Evolutionary conservation across 2,797 vertebrate species (phyloP).

Genomic region (Megaceryle alcyon): DNA sequence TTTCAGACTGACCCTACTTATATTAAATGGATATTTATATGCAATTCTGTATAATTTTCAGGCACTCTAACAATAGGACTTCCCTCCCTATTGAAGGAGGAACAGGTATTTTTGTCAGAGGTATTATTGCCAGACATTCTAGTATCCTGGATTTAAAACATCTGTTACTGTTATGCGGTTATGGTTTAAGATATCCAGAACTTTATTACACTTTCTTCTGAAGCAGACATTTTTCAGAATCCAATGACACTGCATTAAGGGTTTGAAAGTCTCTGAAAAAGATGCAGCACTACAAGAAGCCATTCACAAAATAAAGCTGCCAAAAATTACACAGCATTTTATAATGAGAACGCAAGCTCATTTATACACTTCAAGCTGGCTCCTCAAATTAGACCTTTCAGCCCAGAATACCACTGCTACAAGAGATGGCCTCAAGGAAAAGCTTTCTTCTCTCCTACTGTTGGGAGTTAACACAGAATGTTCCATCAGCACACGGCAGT

Average conservation of each 20-base stretch:
- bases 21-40: not conserved
- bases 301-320: not conserved
- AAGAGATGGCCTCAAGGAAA: not conserved
- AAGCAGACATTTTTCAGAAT: not conserved
- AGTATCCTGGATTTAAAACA: slow-evolving; percentile 4
- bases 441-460: not conserved
- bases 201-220: not conserved
- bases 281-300: not conserved
- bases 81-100: not conserved
- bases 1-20: not conserved
- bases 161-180: not conserved
- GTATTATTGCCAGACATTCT: not conserved
- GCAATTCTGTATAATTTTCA: not conserved
- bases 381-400: slow-evolving; percentile 5
- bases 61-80: not conserved
- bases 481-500: not conserved
- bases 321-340: not conserved
- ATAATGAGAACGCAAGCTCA: not conserved
- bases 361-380: not conserved
- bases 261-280: not conserved
- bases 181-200: not conserved
- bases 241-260: not conserved
- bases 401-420: not conserved
- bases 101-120: slow-evolving; percentile 34
- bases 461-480: not conserved